Evolutionary conservation across 2,797 vertebrate genomes (phyloP).

Genomic region (Staurois parvus): DNA sequence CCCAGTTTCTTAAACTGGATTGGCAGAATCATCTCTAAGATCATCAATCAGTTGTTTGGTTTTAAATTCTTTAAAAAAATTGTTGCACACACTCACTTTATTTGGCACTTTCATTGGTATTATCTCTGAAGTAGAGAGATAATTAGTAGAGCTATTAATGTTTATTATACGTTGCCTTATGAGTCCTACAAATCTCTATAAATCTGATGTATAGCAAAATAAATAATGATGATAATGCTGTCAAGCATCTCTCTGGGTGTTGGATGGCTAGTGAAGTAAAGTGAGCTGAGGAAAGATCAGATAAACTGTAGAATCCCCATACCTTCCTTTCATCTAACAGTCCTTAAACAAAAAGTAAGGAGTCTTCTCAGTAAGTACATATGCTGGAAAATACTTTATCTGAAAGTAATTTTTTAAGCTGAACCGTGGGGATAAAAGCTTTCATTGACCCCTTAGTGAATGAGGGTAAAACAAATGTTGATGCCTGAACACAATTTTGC

Average conservation of each 20-base stretch:
- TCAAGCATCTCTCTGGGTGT: conserved; percentile 70
- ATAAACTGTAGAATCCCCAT: conserved; percentile 38
- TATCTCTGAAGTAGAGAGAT: conserved; percentile 74
- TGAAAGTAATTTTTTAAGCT: too few relatives aligned
- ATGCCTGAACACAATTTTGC: too few relatives aligned
- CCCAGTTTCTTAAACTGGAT: conserved; percentile 61
- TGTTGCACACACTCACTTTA: conserved; percentile 75
- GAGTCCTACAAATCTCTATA: conserved; percentile 72
- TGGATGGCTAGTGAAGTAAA: conserved; percentile 68
- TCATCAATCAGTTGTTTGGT: conserved; percentile 70
- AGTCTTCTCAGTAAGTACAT: too few relatives aligned
- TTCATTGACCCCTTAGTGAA: too few relatives aligned
- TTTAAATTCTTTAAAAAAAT: conserved; percentile 76
- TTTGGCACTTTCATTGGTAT: conserved; percentile 76
- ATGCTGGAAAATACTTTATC: too few relatives aligned
- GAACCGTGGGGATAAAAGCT: too few relatives aligned
- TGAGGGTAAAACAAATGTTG: too few relatives aligned
- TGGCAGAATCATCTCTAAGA: conserved; percentile 65
- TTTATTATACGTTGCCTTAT: conserved; percentile 74
- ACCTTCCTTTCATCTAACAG: too few relatives aligned
- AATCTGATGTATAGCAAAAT: conserved; percentile 74
- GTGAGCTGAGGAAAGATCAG: conserved; percentile 66
- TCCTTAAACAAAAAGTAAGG: too few relatives aligned
- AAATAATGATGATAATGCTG: conserved; percentile 75
- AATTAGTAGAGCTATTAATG: conserved; percentile 79